A percentile compares a stretch with the other conserved stretches of the same genome.
Conservation (phyloP, 2,113 vertebrate species). For the Willisornis vidua region DNA sequence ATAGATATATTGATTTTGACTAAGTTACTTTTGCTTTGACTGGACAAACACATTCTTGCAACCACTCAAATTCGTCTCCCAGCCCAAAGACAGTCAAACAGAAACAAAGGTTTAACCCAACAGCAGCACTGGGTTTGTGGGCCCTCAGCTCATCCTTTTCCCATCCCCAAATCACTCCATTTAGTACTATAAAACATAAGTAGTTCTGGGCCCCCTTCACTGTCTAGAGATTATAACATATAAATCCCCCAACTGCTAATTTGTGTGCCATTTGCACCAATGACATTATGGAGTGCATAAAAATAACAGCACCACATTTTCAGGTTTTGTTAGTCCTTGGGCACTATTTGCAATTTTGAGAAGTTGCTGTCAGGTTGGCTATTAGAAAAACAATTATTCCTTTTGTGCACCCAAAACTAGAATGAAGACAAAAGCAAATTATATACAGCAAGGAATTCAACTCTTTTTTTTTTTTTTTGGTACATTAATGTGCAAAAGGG, state of each 20-base stretch:
- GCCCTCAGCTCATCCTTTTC: not conserved
- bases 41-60: not conserved
- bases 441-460: not conserved
- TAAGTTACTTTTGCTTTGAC: not conserved
- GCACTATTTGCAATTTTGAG: constrained; percentile 36
- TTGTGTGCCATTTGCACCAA: not conserved
- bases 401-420: not conserved
- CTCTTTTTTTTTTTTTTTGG: not conserved
- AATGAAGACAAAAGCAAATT: constrained; percentile 1
- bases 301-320: not conserved
- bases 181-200: not conserved
- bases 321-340: not conserved
- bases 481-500: not conserved
- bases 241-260: not conserved
- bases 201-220: not conserved
- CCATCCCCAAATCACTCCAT: not conserved
- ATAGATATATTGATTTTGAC: not conserved
- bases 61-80: not conserved
- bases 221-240: not conserved
- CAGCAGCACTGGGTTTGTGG: not conserved
- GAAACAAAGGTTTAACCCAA: not conserved
- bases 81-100: not conserved
- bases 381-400: not conserved
- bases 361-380: constrained; percentile 24
- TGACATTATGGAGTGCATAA: not conserved